Percentiles rank a stretch among this genome's conserved stretches.
Conservation (phyloP, 2,888 invertebrate species). For the Entomobrya multifasciata region DNA sequence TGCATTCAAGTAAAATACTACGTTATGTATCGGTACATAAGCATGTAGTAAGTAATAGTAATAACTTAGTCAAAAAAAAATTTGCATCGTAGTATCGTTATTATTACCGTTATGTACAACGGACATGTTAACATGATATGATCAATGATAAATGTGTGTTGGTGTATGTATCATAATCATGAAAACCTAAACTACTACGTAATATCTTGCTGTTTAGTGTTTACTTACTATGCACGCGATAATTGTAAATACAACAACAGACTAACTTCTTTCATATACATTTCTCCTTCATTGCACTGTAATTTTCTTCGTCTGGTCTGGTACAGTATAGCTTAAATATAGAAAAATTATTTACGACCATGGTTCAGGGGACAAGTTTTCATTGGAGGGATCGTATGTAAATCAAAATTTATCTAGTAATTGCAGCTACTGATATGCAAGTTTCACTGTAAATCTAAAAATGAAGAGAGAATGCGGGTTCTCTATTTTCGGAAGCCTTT, state of each 20-base stretch:
- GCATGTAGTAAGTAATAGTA: not conserved
- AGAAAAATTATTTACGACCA: not conserved
- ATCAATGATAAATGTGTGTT: no score
- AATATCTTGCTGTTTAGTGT: constrained; percentile 4
- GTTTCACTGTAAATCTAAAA: not conserved
- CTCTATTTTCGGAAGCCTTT: constrained; percentile 63
- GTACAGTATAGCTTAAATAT: no score
- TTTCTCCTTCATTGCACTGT: constrained; percentile 11
- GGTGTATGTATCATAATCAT: not conserved
- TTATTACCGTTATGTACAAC: no score
- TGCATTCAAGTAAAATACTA: not conserved
- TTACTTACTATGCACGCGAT: not conserved
- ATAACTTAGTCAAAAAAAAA: no score
- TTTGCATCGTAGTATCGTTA: not conserved
- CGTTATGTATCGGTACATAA: no score
- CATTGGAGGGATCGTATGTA: not conserved
- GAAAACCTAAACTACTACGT: not conserved
- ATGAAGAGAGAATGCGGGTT: constrained; percentile 27
- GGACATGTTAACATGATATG: not conserved
- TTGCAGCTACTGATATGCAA: not conserved
- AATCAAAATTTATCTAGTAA: not conserved
- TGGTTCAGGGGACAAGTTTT: not conserved
- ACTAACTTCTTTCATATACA: no score
- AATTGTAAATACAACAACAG: no score
- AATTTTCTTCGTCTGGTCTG: not conserved